phyloP scores from a whole-genome alignment of 2,888 invertebrate genomes.

The Schizotus pectinicornis region DNA sequence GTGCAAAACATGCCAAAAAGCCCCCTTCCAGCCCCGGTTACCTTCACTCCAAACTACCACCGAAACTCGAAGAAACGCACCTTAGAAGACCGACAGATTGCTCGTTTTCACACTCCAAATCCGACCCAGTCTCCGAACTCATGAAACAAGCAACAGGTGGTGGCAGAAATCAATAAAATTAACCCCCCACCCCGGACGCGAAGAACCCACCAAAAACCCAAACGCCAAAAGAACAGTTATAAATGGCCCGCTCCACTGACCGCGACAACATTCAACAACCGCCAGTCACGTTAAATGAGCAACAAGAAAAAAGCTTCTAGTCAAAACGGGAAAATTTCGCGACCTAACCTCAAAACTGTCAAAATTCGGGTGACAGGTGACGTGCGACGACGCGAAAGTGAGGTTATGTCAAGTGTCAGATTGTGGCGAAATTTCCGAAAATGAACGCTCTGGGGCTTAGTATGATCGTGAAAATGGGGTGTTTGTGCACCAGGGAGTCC shows the following conservation, averaged over 20 bases:
- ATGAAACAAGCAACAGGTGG: constrained; percentile 24
- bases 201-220: constrained; percentile 6
- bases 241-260: neutral
- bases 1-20: no score
- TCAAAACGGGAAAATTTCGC: neutral
- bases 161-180: constrained; percentile 22
- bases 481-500: constrained; percentile 76
- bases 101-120: constrained; percentile 24
- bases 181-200: constrained; percentile 3
- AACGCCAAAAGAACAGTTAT: neutral
- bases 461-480: constrained; percentile 74
- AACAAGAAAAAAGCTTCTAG: neutral
- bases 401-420: constrained; percentile 21
- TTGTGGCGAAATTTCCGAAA: constrained; percentile 23
- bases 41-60: no score
- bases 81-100: constrained; percentile 38
- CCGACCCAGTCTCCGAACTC: constrained; percentile 14
- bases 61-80: constrained; percentile 24
- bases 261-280: neutral
- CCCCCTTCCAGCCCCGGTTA: no score
- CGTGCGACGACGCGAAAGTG: constrained; percentile 1
- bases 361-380: constrained; percentile 1
- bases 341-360: constrained; percentile 6
- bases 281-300: neutral
- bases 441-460: constrained; percentile 76